Percentiles rank a stretch among this genome's conserved stretches.
phyloP scores from a whole-genome alignment of 2,888 invertebrate genomes.

The Leptura quadrifasciata region DNA sequence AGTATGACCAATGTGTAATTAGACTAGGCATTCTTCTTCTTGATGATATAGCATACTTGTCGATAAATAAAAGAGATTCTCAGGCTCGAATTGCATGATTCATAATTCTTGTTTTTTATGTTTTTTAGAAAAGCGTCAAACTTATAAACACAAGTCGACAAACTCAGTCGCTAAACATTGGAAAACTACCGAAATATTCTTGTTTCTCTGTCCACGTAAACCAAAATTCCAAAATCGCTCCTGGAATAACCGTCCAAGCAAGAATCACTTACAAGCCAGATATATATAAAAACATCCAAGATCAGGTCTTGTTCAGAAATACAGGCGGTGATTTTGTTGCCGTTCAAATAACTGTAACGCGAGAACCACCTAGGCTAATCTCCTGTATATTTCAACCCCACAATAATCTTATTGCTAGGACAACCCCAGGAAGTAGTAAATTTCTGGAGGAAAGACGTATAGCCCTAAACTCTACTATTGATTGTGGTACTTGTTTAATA shows the following conservation, averaged over 20 bases:
- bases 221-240: slow-evolving; percentile 65
- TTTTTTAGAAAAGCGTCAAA: slow-evolving; percentile 55
- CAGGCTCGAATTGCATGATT: too few species aligned
- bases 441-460: slow-evolving; percentile 57
- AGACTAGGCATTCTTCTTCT: too few species aligned
- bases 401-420: slow-evolving; percentile 35
- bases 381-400: slow-evolving; percentile 63
- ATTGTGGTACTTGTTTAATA: slow-evolving; percentile 72
- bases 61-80: too few species aligned
- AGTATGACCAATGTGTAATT: too few species aligned
- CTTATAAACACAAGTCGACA: slow-evolving; percentile 65
- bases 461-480: slow-evolving; percentile 70
- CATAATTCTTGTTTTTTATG: too few species aligned
- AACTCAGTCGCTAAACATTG: slow-evolving; percentile 66
- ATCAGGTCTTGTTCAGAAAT: slow-evolving; percentile 67
- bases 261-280: slow-evolving; percentile 68
- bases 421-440: slow-evolving; percentile 41
- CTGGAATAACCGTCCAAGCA: slow-evolving; percentile 71
- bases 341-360: slow-evolving; percentile 65
- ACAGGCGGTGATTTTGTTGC: slow-evolving; percentile 63
- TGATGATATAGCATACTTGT: too few species aligned
- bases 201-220: slow-evolving; percentile 65
- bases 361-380: slow-evolving; percentile 70
- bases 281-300: slow-evolving; percentile 65
- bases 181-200: slow-evolving; percentile 61